Conservation (phyloP, 1,140 invertebrate species). For the Pogonomyrmex barbatus region DNA sequence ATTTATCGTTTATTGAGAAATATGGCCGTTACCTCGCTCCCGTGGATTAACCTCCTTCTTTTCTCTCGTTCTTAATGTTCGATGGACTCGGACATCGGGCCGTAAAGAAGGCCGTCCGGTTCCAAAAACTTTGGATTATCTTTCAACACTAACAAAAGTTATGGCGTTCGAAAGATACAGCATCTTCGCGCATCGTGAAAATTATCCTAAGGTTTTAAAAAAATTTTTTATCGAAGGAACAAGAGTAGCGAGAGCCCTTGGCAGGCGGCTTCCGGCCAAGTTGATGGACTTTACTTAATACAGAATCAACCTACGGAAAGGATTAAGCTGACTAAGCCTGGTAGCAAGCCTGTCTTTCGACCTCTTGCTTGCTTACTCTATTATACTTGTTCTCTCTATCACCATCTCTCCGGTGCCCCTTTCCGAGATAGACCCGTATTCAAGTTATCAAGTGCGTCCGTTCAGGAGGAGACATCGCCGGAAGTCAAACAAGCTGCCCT, state of each 20-base stretch:
- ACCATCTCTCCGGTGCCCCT: neutral
- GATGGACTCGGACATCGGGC: neutral
- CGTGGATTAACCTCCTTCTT: constrained; percentile 79
- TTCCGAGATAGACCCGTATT: constrained; percentile 74
- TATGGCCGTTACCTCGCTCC: constrained; percentile 79
- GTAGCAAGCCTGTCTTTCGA: constrained; percentile 61
- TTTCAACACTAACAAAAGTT: neutral
- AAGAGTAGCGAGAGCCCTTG: constrained; percentile 27
- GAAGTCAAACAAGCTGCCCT: constrained; percentile 84
- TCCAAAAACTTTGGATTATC: constrained; percentile 14
- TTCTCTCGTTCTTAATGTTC: constrained; percentile 60
- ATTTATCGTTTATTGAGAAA: constrained; percentile 86
- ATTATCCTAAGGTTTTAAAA: neutral
- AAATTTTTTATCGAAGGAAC: neutral
- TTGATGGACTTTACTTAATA: constrained; percentile 75
- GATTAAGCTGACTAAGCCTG: constrained; percentile 81
- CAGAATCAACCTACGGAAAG: constrained; percentile 78
- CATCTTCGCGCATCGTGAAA: neutral
- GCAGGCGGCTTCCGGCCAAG: constrained; percentile 55
- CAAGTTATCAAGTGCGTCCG: constrained; percentile 83
- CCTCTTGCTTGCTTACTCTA: constrained; percentile 65
- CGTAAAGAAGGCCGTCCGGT: neutral
- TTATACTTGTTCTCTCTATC: constrained; percentile 47
- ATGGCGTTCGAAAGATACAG: neutral
- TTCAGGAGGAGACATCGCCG: constrained; percentile 81